phyloP scores from a whole-genome alignment of 2,113 vertebrate genomes.

The Crotophaga sulcirostris region DNA sequence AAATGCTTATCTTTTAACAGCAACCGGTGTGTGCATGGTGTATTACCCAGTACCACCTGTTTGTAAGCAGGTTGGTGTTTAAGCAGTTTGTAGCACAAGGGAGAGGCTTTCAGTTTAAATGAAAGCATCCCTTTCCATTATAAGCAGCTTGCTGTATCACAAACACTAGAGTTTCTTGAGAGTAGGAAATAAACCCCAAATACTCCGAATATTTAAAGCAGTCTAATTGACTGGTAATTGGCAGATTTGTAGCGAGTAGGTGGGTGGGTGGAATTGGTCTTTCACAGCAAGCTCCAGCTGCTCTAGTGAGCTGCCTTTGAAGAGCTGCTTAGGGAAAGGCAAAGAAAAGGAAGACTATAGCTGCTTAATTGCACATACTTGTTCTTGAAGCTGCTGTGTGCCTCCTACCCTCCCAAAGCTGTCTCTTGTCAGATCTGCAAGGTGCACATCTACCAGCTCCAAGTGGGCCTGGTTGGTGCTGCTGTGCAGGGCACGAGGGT shows the following conservation, averaged over 20 bases:
- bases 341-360: neutral
- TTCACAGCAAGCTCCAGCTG: conserved; percentile 16
- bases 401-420: neutral
- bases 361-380: neutral
- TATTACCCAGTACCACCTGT: neutral
- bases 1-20: neutral
- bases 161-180: neutral
- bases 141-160: neutral
- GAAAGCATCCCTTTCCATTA: neutral
- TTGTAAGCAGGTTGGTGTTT: neutral
- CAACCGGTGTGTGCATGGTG: neutral
- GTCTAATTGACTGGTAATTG: neutral
- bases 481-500: rapidly evolving
- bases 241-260: neutral
- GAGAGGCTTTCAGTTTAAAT: neutral
- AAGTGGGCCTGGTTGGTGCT: neutral
- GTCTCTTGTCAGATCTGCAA: neutral
- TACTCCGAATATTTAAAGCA: neutral
- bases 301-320: neutral
- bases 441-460: neutral
- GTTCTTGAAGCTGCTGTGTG: neutral
- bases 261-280: neutral
- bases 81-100: neutral
- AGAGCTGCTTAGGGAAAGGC: neutral
- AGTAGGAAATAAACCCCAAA: neutral